A percentile compares a stretch with the other conserved stretches of the same genome.
These are phyloP conservation scores for Melanogrammus aeglefinus DNA, from an alignment of 2,797 vertebrate genomes.

Conservation along the genomic window DNA sequence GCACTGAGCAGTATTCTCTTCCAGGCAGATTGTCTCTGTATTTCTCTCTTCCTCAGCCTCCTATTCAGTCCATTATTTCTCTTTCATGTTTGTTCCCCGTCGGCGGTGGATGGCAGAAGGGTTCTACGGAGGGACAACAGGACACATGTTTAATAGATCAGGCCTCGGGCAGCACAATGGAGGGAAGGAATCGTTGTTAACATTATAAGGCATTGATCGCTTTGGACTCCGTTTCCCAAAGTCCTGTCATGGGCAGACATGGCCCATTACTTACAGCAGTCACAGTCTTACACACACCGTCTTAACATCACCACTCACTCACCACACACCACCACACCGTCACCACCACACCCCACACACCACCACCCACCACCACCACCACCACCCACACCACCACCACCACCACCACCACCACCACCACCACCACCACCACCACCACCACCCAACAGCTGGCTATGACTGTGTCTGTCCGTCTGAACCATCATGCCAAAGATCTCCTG, in stretches of 20 bases:
- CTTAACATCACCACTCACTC: too few species aligned
- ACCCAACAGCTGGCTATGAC: constrained; percentile 40
- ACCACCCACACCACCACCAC: constrained; percentile 13
- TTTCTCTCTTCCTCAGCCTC: constrained; percentile 15
- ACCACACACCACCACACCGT: constrained; percentile 10
- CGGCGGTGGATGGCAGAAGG: constrained; percentile 47
- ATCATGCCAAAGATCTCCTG: not conserved
- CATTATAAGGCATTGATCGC: constrained; percentile 77
- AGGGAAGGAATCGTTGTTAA: constrained; percentile 70
- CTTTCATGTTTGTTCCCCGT: constrained; percentile 26
- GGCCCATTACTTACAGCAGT: constrained; percentile 70
- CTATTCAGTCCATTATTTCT: constrained; percentile 26
- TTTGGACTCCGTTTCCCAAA: constrained; percentile 68
- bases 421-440: constrained; percentile 8
- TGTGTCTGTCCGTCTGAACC: constrained; percentile 42
- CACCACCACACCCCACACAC: too few species aligned
- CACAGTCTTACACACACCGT: constrained; percentile 29
- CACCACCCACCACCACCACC: not conserved
- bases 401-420: constrained; percentile 6
- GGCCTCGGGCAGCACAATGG: constrained; percentile 65
- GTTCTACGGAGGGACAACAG: constrained; percentile 25
- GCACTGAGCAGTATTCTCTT: constrained; percentile 33
- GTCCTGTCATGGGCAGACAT: constrained; percentile 57
- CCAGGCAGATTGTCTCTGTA: constrained; percentile 33
- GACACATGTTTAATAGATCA: constrained; percentile 71